These are phyloP conservation scores for Brotogeris chrysoptera DNA, from an alignment of 2,797 vertebrate species.

Conservation along the genomic window DNA sequence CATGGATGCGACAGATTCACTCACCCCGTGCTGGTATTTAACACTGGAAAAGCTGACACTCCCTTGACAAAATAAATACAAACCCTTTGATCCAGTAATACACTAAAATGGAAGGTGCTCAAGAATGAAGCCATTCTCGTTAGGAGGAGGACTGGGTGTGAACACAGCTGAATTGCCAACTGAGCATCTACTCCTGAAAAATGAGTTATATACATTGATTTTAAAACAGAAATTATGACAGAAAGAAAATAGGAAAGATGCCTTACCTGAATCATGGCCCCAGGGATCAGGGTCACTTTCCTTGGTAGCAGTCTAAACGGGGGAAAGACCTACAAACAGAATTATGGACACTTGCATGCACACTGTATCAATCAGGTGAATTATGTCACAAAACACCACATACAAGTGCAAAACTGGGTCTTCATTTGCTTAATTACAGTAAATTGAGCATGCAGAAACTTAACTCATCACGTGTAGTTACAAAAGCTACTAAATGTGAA, in stretches of 20 bases:
- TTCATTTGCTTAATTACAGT: not conserved
- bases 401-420: not conserved
- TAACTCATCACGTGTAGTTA: not conserved
- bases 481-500: not conserved
- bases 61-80: not conserved
- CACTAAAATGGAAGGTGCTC: not conserved
- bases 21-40: not conserved
- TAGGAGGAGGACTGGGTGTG: not conserved
- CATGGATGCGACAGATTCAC: not conserved
- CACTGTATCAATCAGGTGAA: not conserved
- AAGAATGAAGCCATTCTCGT: not conserved
- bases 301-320: constrained; percentile 90
- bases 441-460: not conserved
- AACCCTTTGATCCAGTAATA: not conserved
- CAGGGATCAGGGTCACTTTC: constrained; percentile 89
- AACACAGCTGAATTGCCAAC: not conserved
- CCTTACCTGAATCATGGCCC: constrained; percentile 91
- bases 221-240: not conserved
- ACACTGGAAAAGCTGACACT: not conserved
- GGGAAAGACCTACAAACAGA: constrained; percentile 87
- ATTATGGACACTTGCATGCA: not conserved
- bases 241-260: not conserved
- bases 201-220: not conserved
- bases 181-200: not conserved
- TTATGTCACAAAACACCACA: not conserved